phyloP scores from a whole-genome alignment of 2,113 vertebrate species.

The Oenanthe melanoleuca region DNA sequence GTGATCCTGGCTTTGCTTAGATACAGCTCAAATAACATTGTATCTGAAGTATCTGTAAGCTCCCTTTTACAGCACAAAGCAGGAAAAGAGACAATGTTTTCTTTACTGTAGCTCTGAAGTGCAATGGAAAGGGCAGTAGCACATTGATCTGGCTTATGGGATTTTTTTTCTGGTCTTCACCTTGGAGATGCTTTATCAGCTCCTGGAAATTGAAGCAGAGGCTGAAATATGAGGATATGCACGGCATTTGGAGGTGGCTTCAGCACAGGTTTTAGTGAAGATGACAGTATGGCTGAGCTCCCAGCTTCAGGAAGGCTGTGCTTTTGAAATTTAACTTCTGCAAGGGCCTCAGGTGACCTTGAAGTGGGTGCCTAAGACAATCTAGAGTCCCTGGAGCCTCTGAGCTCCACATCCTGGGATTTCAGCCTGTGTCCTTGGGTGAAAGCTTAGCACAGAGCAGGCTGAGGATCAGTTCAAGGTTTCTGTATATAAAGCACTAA shows the following conservation, averaged over 20 bases:
- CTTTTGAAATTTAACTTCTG: background rate
- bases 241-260: fast-evolving
- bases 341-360: background rate
- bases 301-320: background rate
- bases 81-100: background rate
- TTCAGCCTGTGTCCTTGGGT: fast-evolving
- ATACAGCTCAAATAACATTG: background rate
- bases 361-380: background rate
- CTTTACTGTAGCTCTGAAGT: background rate
- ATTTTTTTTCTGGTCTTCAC: background rate
- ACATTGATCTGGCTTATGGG: fast-evolving
- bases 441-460: background rate
- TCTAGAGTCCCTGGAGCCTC: background rate
- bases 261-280: background rate
- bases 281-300: background rate
- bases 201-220: background rate
- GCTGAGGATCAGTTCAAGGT: background rate
- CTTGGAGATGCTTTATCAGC: background rate
- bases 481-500: background rate
- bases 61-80: background rate
- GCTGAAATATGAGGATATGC: background rate
- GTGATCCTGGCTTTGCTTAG: background rate
- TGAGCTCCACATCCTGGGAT: background rate
- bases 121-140: background rate
- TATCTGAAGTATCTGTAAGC: background rate